Evolutionary conservation across 2,113 vertebrate species (phyloP).

Genomic region (Cynocephalus volans): DNA sequence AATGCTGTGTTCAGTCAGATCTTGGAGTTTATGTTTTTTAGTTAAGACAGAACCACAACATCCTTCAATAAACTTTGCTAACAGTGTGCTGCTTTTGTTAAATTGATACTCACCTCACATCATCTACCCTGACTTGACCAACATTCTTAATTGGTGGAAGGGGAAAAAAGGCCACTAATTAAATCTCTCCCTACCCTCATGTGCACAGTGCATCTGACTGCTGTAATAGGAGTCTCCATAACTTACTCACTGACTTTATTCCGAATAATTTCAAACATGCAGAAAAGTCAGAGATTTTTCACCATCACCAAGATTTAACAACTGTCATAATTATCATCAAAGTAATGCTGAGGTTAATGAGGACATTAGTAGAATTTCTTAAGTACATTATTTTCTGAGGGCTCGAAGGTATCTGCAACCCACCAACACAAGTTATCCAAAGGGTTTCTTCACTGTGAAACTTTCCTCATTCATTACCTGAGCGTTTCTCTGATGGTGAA

Average conservation of each 20-base stretch:
- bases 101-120: not conserved
- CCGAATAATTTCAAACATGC: not conserved
- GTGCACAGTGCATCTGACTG: not conserved
- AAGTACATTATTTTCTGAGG: not conserved
- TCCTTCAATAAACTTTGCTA: not conserved
- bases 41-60: not conserved
- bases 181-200: not conserved
- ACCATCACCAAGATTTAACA: not conserved
- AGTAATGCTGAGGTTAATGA: slow-evolving; percentile 21
- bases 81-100: slow-evolving; percentile 3
- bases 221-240: not conserved
- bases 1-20: not conserved
- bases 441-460: not conserved
- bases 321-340: not conserved
- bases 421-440: not conserved
- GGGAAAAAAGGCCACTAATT: slow-evolving; percentile 41
- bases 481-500: not conserved
- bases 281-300: not conserved
- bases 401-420: not conserved
- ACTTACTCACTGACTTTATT: slow-evolving; percentile 5
- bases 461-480: not conserved
- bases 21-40: not conserved
- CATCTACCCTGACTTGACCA: not conserved
- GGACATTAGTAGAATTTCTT: not conserved
- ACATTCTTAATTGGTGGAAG: not conserved